Conservation (phyloP, 2,797 vertebrate genomes). For the Sardinella longiceps region DNA sequence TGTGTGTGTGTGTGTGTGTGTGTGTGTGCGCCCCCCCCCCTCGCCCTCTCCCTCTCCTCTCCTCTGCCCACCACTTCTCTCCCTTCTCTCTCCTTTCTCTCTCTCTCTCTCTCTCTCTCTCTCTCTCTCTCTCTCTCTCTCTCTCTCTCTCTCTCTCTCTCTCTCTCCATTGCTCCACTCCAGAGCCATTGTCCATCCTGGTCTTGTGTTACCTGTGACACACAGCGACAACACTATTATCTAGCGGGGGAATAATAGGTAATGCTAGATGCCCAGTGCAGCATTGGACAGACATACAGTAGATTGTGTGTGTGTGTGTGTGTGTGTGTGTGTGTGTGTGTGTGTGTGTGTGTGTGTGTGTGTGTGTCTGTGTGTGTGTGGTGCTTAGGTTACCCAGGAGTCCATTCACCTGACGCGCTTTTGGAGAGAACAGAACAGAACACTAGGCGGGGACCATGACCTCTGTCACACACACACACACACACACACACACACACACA, state of each 20-base stretch:
- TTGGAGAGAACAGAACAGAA: not conserved
- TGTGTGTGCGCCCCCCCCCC: too few relatives aligned
- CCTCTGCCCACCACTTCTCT: too few relatives aligned
- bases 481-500: not conserved
- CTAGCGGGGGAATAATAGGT: slow-evolving; percentile 54
- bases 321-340: too few relatives aligned
- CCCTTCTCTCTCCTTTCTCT: slow-evolving; percentile 42
- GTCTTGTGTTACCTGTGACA: slow-evolving; percentile 53
- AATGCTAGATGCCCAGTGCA: slow-evolving; percentile 36
- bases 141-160: not conserved
- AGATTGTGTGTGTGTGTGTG: too few relatives aligned
- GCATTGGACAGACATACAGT: slow-evolving; percentile 33
- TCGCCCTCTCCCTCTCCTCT: too few relatives aligned
- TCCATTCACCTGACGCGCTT: slow-evolving; percentile 32
- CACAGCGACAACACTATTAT: slow-evolving; percentile 53
- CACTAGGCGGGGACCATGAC: not conserved
- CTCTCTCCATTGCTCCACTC: not conserved
- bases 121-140: not conserved
- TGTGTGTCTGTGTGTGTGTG: too few relatives aligned
- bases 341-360: too few relatives aligned
- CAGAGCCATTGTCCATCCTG: slow-evolving; percentile 19
- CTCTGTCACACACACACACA: not conserved
- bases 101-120: not conserved
- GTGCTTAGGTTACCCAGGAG: slow-evolving; percentile 43
- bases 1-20: not conserved